Base-by-base conservation (phyloP, 2,797 vertebrate species). In the Diplodus puntazzo region DNA sequence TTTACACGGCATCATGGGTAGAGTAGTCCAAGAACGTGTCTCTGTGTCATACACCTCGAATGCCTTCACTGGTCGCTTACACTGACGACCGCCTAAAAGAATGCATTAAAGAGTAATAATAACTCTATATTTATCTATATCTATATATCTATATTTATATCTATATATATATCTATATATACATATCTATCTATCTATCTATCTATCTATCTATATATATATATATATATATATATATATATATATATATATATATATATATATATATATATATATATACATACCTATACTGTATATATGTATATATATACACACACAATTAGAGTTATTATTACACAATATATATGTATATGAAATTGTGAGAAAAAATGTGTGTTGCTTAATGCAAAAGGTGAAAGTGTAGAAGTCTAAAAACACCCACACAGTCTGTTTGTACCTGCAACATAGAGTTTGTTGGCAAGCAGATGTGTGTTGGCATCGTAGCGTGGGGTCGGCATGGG, bases 401-500 rank as follows among this genome's bases (percentile, higher is more conserved):
- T 0, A 59, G 20, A 12, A 1, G 3, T 6, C 11, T 1, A 27
- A 34, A 69, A 13, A 73, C 16, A 66, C 11, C 20, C 34, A n/a
- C 34, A 12, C 23, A 11, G 7, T 46, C 13, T 45, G 1, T 61
- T 42, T 90, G 91, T 89, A 99, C 98, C 98, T 91, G 98, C 92
- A 77, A 99, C 97, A 1, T 98, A 98, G 93, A 99, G 96, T 91
- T 98, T 99, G 92, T 92, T 94, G 86, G 96, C 97, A 84, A 96
- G 90, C 53, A 99, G 95, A 81, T 97, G 94, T 74, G 96, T 94
- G 0, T 96, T 98, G 89, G 97, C 96, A 4, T 97, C 98, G 0
- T 99, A 99, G 75, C 98, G 96, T 0, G 98, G 96, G 0, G 98
- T 98, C 60, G 97, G 96, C 97, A 99, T 98, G 57, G 97, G 95